Conservation (phyloP, 2,797 vertebrate species). For the Eulemur rubriventer region DNA sequence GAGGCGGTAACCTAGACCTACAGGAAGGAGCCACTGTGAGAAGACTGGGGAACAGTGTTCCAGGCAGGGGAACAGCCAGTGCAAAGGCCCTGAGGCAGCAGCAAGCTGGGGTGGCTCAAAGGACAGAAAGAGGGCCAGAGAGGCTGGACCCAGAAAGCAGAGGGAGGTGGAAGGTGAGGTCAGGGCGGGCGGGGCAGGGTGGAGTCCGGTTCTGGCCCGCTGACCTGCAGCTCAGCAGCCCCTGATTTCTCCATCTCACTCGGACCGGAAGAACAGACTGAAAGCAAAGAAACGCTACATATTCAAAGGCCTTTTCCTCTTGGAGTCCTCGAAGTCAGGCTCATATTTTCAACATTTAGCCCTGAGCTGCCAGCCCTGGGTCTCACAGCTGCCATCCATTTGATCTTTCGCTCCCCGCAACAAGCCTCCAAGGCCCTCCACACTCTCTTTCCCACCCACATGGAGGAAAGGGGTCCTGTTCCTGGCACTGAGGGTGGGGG, state of each 20-base stretch:
- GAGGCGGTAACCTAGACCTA: neutral
- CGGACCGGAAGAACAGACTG: neutral
- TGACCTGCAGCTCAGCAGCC: neutral
- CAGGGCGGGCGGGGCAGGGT: no score
- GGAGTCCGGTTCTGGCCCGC: no score
- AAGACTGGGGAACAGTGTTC: neutral
- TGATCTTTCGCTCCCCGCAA: rapidly evolving
- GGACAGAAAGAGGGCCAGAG: neutral
- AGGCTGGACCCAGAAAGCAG: neutral
- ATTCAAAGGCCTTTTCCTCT: neutral
- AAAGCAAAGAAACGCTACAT: neutral
- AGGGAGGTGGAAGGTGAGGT: rapidly evolving
- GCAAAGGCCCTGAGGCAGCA: neutral
- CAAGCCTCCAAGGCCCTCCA: neutral
- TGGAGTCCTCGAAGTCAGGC: rapidly evolving
- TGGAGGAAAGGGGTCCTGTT: neutral
- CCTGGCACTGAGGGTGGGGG: neutral
- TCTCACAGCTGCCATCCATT: neutral
- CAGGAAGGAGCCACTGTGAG: neutral
- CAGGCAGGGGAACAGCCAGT: neutral
- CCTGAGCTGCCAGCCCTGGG: no score
- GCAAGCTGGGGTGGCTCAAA: neutral
- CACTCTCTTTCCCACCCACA: rapidly evolving
- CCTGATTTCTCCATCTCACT: neutral
- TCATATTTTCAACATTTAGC: rapidly evolving